Evolutionary conservation across 1,140 invertebrate genomes (phyloP), one percentile per base, ranked within the genome.

Genomic region (Drosophila suzukii): DNA sequence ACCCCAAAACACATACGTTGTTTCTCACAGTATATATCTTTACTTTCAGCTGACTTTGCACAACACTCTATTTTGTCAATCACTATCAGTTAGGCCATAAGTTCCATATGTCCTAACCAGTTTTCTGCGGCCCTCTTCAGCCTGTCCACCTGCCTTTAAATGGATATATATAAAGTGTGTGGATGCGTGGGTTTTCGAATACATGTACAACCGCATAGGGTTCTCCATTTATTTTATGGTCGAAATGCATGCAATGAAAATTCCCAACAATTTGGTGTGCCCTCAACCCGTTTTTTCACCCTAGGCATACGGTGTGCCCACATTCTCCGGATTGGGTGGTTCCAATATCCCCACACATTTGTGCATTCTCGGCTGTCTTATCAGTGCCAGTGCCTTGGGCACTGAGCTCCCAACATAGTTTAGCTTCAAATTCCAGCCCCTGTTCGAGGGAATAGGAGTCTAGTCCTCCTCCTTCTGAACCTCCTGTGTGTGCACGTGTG

Each of bases 201-300:
- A 49, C 34, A 54, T 34, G 24, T 53, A 75, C 67, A 72, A 74
- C 75, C 86, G 53, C 81, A 90, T 51, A 60, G 72, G 78, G 66
- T 75, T 86, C 71, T 59, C 84, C 75, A 82, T 82, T 90, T 90
- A 80, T 80, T 90, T 90, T 82, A 82, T 80, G 68, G 75, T 70
- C 86, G 46, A 80, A 68, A 68, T 77, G 78, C 86, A 90, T 90
- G 80, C 79, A 83, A 83, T 77, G 83, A 62, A 89, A 77, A 80
- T 89, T 77, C 36, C 43, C 54, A 63, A 58, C 34, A 66, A 58
- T 79, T 70, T 43, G 38, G 36, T 41, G 11, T 36, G 50, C 32
- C 32, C 13, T 15, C 5, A 13, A 8, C 27, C 6, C 49, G 1
- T 10, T 34, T 34, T 20, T 34, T 20, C 20, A 46, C 15, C 41